Evolutionary conservation across 1,140 invertebrate genomes (phyloP).

Genomic region (Riptortus pedestris): DNA sequence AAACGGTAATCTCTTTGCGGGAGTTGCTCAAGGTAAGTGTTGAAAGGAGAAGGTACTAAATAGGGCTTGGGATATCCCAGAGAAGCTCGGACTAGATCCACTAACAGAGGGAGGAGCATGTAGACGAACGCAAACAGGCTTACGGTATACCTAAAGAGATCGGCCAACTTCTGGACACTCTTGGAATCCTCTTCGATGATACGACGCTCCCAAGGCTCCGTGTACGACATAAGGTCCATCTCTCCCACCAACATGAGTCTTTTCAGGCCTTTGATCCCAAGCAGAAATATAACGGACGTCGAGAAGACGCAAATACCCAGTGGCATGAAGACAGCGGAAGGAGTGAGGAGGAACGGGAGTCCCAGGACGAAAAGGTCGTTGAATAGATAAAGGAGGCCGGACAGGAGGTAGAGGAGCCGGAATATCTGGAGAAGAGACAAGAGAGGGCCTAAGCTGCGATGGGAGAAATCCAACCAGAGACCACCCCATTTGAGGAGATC

Average conservation of each 20-base stretch:
- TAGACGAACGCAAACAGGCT: neutral
- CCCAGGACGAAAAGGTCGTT: neutral
- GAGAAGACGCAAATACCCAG: neutral
- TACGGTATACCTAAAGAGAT: neutral
- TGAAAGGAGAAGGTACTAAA: neutral
- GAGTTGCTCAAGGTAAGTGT: neutral
- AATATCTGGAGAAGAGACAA: neutral
- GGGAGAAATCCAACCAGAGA: neutral
- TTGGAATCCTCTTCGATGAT: neutral
- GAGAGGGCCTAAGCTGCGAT: neutral
- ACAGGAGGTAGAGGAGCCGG: neutral
- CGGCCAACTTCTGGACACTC: neutral
- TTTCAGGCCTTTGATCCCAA: neutral
- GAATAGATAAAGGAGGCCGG: neutral
- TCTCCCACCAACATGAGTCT: neutral
- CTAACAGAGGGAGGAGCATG: neutral
- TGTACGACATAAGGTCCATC: neutral
- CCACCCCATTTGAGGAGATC: too few species aligned
- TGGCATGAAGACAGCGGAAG: neutral
- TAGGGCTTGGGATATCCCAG: neutral
- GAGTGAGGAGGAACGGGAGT: neutral
- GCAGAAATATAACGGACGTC: neutral
- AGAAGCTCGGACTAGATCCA: neutral
- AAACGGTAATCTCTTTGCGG: neutral
- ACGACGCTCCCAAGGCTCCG: neutral